Base-by-base conservation (phyloP, 92 coral and sea anemone genomes). In the Palythoa grandis region DNA sequence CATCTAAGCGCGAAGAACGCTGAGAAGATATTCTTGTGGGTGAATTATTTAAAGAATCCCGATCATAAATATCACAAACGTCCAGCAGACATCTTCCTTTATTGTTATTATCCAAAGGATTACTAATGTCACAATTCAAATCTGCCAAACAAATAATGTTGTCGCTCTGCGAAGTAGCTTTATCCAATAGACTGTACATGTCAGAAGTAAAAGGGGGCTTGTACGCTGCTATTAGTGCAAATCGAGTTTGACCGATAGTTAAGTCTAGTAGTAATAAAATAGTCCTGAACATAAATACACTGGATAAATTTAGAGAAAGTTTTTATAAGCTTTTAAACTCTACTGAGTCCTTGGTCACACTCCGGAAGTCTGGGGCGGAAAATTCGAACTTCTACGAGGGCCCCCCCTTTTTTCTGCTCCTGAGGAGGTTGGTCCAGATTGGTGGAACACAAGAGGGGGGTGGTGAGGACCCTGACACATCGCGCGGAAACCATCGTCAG, bases 1-100 rank as follows among this genome's bases (percentile, higher is more conserved):
- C 72, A 47, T 85, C 89, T 4, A 89, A 22, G 61, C 89, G 71
- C 11, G 92, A 77, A 70, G 79, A 71, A 66, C 60, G 83, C 19
- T 87, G 37, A 43, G 54, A 52, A 57, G 86, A 86, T 19, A 89
- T 80, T 52, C 87, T 86, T 29, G 89, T 89, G 17, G 92, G 89
- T 29, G 40, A 82, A 29, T 73, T 86, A 78, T 60, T 89, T 13
- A 89, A 72, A 80, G 72, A 78, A 22, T 86, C 83, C 13, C 86
- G 86, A 80, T 86, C 83, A 56, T 80, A 89, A 50, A 89, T 75
- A 52, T 89, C 86, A 57, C 92, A 85, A 53, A 76, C 85, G 65
- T 77, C 89, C 39, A 89, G 69, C 78, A 71, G 63, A 70, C 70
- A 70, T 76, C 89, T 85, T 37, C 86, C 85, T 88, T 84, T 73